Base-by-base conservation (phyloP, 2,113 vertebrate genomes). In the Gallinago jamesoni region DNA sequence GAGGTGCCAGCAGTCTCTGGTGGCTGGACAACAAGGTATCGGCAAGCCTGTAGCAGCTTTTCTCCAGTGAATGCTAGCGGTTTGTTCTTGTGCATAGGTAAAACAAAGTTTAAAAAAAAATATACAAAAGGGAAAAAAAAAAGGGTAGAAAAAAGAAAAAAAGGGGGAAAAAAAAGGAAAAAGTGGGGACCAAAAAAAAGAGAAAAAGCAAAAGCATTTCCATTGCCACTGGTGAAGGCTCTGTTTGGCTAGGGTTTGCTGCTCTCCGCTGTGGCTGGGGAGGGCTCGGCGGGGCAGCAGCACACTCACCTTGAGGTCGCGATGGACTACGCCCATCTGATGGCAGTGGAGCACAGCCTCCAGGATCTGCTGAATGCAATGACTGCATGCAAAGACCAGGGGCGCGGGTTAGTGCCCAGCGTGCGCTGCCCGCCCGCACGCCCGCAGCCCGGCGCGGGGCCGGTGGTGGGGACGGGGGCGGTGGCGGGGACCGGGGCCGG, bases 361-460 rank as follows among this genome's bases (percentile, higher is more conserved):
- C 98, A 99, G 99, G 98, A 99, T 99, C 99, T 99, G 99, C 98
- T 99, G 99, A 98, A 99, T 99, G 99, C 99, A 99, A 99, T 99
- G 99, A 99, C 99, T 99, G 99, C 99, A 99, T 99, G 99, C 99
- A 99, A 99, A 99, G 98, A 99, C 98, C 99, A 98, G 98, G 99
- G 98, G 97, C 95, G 98, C 96, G 98, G 96, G 98, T 99, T 99
- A 99, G 99, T 99, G 97, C 98, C 98, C 96, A 98, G 98, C 98
- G 97, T 94, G 97, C 97, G 97, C 98, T 96, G 95, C 98, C 98
- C 98, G 78, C 97, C 97, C 98, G 97, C 98, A 96, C 67, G 97
- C 93, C 98, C 87, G 98, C 97, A 97, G 97, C 96, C 98, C 97
- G 97, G 97, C 30, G 35, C 77, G 94, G 89, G 97, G 60, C 43